A percentile compares a stretch with the other conserved stretches of the same genome.
Conservation (phyloP, 2,888 invertebrate species). For the Helobdella robusta region DNA sequence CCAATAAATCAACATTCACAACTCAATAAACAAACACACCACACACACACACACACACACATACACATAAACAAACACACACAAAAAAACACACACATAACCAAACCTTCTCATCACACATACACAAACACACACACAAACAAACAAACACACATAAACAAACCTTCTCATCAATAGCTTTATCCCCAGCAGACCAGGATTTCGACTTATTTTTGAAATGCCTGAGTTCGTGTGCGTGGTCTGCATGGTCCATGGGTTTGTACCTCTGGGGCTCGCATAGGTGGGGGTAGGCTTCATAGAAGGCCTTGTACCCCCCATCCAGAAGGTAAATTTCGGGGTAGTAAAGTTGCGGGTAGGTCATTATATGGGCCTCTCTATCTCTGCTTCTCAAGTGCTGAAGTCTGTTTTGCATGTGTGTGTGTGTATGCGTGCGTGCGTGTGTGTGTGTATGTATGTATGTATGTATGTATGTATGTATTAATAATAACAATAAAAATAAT, state of each 20-base stretch:
- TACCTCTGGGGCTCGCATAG: constrained; percentile 68
- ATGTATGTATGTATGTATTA: constrained; percentile 2
- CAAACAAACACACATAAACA: too few species aligned
- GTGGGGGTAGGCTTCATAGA: constrained; percentile 56
- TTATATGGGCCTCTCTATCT: constrained; percentile 71
- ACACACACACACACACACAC: too few species aligned
- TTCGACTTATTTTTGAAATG: constrained; percentile 69
- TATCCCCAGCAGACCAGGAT: constrained; percentile 31
- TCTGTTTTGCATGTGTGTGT: background rate
- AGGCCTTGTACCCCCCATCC: constrained; percentile 78
- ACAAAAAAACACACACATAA: too few species aligned
- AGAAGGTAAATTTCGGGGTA: constrained; percentile 89
- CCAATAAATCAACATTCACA: too few species aligned
- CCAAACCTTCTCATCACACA: too few species aligned
- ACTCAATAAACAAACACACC: too few species aligned
- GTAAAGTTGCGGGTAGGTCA: constrained; percentile 70
- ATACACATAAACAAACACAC: too few species aligned
- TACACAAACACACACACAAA: too few species aligned
- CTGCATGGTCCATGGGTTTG: constrained; percentile 75
- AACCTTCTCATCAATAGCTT: too few species aligned
- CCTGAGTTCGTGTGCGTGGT: constrained; percentile 62
- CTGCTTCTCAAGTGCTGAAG: constrained; percentile 67
- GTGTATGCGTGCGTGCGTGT: constrained; percentile 3
- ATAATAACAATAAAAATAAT: too few species aligned
- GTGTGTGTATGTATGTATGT: constrained; percentile 3